Evolutionary conservation across 2,797 vertebrate genomes (phyloP), one percentile per base, ranked within the genome.

Genomic region (Sebastes cheni): DNA sequence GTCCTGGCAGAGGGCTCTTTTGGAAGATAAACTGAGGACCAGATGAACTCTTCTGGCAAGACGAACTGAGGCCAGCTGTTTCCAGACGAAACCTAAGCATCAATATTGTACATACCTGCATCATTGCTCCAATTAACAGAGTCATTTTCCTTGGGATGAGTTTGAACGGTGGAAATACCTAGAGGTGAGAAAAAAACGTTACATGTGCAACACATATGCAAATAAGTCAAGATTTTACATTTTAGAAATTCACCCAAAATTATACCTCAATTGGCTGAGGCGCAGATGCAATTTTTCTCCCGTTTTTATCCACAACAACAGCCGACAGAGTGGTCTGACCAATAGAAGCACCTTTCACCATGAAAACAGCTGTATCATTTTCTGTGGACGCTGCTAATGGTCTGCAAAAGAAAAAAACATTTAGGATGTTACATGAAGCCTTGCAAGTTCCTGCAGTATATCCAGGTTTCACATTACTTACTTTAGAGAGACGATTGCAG

Each of bases 111-210:
- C 85, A 81, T 86, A 99, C 99, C 97, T 99, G 98, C 95, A 98
- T 97, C 86, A 93, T 93, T 16, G 97, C 98, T 55, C 98, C 98
- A 20, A 96, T 96, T 73, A 99, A 95, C 42, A 99, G 91, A 1
- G 97, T 98, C 72, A 99, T 95, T 89, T 96, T 98, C 84, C 96
- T 96, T 14, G 98, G 98, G 58, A 98, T 95, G 39, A 99, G 87
- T 79, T 96, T 95, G 92, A 99, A 99, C 0, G 97, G 97, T 8
- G 98, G 97, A 90, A 99, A 99, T 18, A 99, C 98, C 99, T 99
- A 79, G 16, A 87, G 66, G 4, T 23, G 2, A 42, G 16, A 66
- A 60, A 9, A 39, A 73, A 76, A 67, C 23, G 14, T 55, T 67
- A n/a, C 3, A 56, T 34, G 11, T 55, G 23, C 3, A 78, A 27